Conservation (phyloP, 2,888 invertebrate genomes). For the Encarsia formosa region DNA sequence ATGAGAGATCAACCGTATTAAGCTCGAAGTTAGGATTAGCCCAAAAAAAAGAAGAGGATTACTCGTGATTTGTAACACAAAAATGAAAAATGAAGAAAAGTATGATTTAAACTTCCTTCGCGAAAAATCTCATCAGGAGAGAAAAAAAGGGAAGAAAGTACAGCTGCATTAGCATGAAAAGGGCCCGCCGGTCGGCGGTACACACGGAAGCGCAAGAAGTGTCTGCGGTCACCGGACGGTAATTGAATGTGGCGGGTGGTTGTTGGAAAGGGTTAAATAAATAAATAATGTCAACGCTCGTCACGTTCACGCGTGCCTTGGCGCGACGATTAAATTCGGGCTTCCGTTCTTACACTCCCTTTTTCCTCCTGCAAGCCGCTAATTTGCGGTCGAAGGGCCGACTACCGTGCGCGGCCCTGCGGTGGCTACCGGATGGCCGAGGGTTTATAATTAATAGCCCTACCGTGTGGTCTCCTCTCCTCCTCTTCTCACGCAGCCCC, state of each 20-base stretch:
- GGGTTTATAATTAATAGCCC: constrained; percentile 22
- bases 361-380: constrained; percentile 18
- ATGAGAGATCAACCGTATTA: too few species aligned
- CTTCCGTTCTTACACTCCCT: not conserved
- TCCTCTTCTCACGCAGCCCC: too few species aligned
- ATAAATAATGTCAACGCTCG: constrained; percentile 45
- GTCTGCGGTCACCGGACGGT: constrained; percentile 45
- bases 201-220: constrained; percentile 40
- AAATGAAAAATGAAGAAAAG: too few species aligned
- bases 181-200: constrained; percentile 34
- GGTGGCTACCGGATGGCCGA: too few species aligned
- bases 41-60: too few species aligned
- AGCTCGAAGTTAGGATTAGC: too few species aligned
- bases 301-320: not conserved
- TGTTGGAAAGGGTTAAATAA: too few species aligned
- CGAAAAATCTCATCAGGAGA: too few species aligned
- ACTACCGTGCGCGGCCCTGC: constrained; percentile 13
- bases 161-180: constrained; percentile 49
- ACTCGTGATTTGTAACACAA: too few species aligned
- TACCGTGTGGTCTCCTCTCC: not conserved
- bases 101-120: too few species aligned
- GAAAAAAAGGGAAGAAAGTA: too few species aligned
- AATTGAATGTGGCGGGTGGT: constrained; percentile 51
- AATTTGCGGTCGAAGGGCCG: constrained; percentile 22
- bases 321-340: constrained; percentile 9